phyloP scores from a whole-genome alignment of 2,888 invertebrate species.

The Eupithecia abbreviata region DNA sequence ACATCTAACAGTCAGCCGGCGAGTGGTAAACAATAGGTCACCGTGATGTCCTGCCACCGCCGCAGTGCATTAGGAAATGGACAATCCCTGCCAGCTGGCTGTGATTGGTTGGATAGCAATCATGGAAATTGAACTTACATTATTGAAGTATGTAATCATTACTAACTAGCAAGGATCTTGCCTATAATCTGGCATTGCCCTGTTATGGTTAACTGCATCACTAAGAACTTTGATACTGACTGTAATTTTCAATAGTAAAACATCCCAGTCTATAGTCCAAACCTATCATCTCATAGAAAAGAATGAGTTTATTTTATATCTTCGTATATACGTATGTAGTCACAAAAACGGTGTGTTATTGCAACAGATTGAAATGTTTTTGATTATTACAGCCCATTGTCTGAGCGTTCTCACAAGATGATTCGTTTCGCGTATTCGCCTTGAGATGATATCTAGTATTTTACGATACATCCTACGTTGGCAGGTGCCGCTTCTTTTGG shows the following conservation, averaged over 20 bases:
- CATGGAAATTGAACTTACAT: not conserved
- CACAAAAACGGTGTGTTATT: constrained; percentile 19
- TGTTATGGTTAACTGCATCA: not conserved
- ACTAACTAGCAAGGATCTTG: not conserved
- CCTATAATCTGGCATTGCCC: not conserved
- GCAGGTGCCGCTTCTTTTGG: constrained; percentile 6
- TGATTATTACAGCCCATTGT: constrained; percentile 43
- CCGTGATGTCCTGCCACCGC: constrained; percentile 56
- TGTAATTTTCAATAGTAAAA: not conserved
- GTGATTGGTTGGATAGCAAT: not conserved
- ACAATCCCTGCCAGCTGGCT: constrained; percentile 12
- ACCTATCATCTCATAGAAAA: not conserved
- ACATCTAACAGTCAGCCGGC: constrained; percentile 2
- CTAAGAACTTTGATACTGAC: not conserved
- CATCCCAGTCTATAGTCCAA: not conserved
- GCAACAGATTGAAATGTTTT: constrained; percentile 33
- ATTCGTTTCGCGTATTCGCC: constrained; percentile 40
- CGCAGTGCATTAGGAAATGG: constrained; percentile 53
- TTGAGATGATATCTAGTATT: constrained; percentile 35
- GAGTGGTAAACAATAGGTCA: constrained; percentile 54
- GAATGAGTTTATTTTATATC: not conserved
- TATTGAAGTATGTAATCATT: not conserved
- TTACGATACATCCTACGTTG: constrained; percentile 25
- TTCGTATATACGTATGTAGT: not conserved
- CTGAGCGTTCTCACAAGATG: constrained; percentile 42